These are phyloP conservation scores for Hydractinia echinata DNA, from an alignment of 30 jellyfish, hydroid and myxozoan species.

Conservation along the genomic window DNA sequence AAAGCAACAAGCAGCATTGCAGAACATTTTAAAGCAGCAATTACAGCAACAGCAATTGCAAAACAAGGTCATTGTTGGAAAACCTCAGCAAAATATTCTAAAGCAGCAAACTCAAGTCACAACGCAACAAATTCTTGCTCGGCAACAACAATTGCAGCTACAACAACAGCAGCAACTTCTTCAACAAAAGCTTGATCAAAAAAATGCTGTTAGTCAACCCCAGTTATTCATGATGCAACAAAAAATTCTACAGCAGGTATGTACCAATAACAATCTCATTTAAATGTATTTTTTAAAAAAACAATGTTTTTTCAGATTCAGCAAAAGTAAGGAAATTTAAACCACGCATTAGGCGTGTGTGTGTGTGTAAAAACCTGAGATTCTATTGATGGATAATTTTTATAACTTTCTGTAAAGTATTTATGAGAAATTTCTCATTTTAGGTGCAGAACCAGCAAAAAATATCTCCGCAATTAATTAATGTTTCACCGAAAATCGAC, in stretches of 20 bases:
- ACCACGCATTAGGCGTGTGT: background rate
- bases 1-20: constrained; percentile 19
- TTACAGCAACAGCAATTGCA: constrained; percentile 21
- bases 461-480: too few relatives aligned
- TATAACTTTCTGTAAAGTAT: too few relatives aligned
- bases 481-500: too few relatives aligned
- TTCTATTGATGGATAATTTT: too few relatives aligned
- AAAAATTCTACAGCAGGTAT: background rate
- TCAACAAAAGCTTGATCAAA: too few relatives aligned
- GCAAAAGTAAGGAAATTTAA: background rate
- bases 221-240: constrained; percentile 16
- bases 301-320: too few relatives aligned
- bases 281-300: background rate
- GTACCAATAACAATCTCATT: background rate
- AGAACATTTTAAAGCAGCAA: constrained; percentile 14
- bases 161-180: constrained; percentile 6
- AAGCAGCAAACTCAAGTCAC: background rate
- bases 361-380: too few relatives aligned
- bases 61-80: background rate
- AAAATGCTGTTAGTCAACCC: background rate
- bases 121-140: too few relatives aligned
- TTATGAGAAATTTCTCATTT: too few relatives aligned
- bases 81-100: background rate
- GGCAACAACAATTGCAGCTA: background rate
- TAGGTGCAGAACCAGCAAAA: too few relatives aligned